These are phyloP conservation scores for Desmodus rotundus DNA, from an alignment of 2,113 vertebrate genomes.

Conservation along the genomic window DNA sequence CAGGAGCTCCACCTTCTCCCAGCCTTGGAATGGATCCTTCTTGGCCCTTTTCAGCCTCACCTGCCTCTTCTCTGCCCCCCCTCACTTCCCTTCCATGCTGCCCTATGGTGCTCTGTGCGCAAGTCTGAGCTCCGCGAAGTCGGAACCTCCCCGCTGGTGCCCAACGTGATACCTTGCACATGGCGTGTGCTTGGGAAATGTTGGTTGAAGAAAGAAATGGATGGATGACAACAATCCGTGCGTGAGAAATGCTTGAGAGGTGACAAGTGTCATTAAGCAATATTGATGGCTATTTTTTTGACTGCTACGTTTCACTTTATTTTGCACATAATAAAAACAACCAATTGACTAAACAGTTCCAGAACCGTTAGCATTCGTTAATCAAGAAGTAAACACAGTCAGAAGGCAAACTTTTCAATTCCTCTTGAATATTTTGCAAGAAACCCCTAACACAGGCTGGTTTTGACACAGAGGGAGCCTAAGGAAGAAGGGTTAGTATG, in stretches of 20 bases:
- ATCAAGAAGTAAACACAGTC: neutral
- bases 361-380: neutral
- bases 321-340: slow-evolving; percentile 19
- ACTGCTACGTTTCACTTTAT: slow-evolving; percentile 51
- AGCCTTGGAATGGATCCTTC: neutral
- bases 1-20: neutral
- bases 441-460: neutral
- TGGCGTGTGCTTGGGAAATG: neutral
- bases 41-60: neutral
- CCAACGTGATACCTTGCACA: neutral
- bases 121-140: neutral
- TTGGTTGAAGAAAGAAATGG: neutral
- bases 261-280: neutral
- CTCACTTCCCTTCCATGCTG: neutral
- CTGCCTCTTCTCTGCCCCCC: neutral
- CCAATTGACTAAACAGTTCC: neutral
- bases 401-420: neutral
- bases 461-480: neutral
- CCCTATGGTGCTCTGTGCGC: neutral
- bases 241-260: neutral
- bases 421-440: neutral
- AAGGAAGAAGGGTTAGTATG: neutral
- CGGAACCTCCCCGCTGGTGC: neutral
- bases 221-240: neutral
- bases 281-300: neutral